Conservation (phyloP, 2,888 invertebrate genomes). For the Drosophila meridiana region DNA sequence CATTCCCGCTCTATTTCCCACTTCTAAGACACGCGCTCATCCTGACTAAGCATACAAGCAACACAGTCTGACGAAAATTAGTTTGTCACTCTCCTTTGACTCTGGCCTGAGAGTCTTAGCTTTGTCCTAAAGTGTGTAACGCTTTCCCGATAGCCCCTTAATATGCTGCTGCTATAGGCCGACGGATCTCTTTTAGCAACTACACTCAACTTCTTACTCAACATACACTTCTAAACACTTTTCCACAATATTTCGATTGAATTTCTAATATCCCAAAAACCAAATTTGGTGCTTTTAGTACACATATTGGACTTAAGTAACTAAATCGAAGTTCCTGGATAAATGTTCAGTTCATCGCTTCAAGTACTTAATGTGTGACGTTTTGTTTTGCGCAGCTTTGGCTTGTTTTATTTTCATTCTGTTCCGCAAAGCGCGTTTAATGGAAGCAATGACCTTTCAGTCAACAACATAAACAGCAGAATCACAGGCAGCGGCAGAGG, state of each 20-base stretch:
- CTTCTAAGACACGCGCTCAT: slow-evolving; percentile 34
- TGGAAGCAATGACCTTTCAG: slow-evolving; percentile 79
- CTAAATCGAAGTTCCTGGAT: slow-evolving; percentile 8
- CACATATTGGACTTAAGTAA: slow-evolving; percentile 10
- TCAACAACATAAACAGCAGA: slow-evolving; percentile 59
- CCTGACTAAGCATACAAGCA: slow-evolving; percentile 34
- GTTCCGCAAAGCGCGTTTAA: slow-evolving; percentile 68
- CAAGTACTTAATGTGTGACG: slow-evolving; percentile 23
- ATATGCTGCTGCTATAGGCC: not conserved
- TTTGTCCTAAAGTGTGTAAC: slow-evolving; percentile 9
- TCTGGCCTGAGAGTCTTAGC: not conserved
- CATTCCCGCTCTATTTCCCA: slow-evolving; percentile 43
- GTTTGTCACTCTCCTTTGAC: not conserved
- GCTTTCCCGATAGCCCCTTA: slow-evolving; percentile 13
- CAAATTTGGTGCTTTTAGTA: not conserved
- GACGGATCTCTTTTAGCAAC: not conserved
- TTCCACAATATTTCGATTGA: not conserved
- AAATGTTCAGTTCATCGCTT: slow-evolving; percentile 34
- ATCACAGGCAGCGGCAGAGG: not conserved
- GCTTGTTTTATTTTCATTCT: slow-evolving; percentile 48
- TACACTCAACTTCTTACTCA: not conserved
- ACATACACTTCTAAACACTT: not conserved
- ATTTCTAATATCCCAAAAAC: no score
- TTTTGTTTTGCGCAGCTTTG: slow-evolving; percentile 37
- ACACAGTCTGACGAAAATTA: slow-evolving; percentile 6